Evolutionary conservation across 2,797 vertebrate species (phyloP).

Genomic region (Schizothorax lantsangensis): DNA sequence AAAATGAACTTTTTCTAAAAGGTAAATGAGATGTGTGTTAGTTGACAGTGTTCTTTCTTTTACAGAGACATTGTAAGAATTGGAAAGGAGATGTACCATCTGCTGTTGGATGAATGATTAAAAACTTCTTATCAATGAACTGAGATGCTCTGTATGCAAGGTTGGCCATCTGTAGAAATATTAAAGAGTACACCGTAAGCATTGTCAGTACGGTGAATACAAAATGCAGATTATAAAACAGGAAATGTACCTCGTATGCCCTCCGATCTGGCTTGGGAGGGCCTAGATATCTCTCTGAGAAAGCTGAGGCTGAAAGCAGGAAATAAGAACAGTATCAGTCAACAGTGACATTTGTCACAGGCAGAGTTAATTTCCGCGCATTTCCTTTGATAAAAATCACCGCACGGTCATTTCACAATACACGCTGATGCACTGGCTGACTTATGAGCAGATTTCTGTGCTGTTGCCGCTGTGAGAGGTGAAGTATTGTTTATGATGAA

Average conservation of each 20-base stretch:
- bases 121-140: constrained; percentile 89
- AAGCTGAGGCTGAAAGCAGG: constrained; percentile 88
- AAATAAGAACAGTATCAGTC: neutral
- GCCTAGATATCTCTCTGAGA: constrained; percentile 95
- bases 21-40: constrained; percentile 44
- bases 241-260: constrained; percentile 84
- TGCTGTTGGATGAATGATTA: constrained; percentile 95
- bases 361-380: constrained; percentile 17
- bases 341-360: neutral
- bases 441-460: constrained; percentile 6
- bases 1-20: constrained; percentile 97
- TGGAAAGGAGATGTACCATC: constrained; percentile 80
- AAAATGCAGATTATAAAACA: neutral
- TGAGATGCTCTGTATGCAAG: constrained; percentile 85
- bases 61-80: neutral
- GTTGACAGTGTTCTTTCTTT: neutral
- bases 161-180: constrained; percentile 83
- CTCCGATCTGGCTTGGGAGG: constrained; percentile 88
- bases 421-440: constrained; percentile 5
- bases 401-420: neutral
- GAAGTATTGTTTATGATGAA: constrained; percentile 21
- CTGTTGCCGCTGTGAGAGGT: neutral
- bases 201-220: neutral
- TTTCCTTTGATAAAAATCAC: constrained; percentile 38
- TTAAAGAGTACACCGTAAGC: neutral